Conservation (phyloP, 2,888 invertebrate genomes). For the Gnatocerus cornutus region DNA sequence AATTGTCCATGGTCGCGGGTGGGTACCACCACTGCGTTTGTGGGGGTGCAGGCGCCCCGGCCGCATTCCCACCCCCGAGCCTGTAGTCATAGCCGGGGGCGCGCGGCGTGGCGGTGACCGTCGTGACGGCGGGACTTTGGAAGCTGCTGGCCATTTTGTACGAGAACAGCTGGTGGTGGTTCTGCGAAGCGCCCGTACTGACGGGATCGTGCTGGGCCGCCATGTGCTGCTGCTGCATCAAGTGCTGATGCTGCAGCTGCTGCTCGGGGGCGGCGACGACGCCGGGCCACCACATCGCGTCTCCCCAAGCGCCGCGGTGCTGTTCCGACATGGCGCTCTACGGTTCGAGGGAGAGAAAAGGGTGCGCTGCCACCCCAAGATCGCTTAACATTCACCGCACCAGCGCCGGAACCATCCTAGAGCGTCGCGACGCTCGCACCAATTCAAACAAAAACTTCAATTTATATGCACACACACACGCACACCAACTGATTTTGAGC, state of each 20-base stretch:
- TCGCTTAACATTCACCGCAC: constrained; percentile 38
- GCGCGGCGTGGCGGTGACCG: constrained; percentile 76
- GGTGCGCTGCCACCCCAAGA: constrained; percentile 32
- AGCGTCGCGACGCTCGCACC: constrained; percentile 43
- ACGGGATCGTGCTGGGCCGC: constrained; percentile 70
- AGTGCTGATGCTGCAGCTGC: constrained; percentile 62
- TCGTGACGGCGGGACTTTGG: constrained; percentile 81
- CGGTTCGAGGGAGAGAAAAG: constrained; percentile 18
- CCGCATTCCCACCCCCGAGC: constrained; percentile 73
- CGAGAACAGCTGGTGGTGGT: constrained; percentile 83
- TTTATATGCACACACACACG: constrained; percentile 25
- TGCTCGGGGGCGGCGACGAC: constrained; percentile 71
- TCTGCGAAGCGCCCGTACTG: constrained; percentile 75
- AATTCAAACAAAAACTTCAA: constrained; percentile 7
- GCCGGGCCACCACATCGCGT: constrained; percentile 77
- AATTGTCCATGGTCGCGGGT: constrained; percentile 74
- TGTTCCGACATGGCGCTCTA: constrained; percentile 75
- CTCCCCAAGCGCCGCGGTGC: constrained; percentile 78
- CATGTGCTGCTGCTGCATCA: constrained; percentile 65
- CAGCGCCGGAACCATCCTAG: constrained; percentile 38
- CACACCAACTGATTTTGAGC: constrained; percentile 24
- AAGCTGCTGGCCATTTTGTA: constrained; percentile 92
- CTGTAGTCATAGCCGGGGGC: constrained; percentile 81
- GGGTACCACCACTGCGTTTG: constrained; percentile 86
- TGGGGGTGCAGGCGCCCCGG: constrained; percentile 69